Percentiles rank a stretch among this genome's conserved stretches.
phyloP scores from a whole-genome alignment of 2,797 vertebrate species.

The Vireo griseus region DNA sequence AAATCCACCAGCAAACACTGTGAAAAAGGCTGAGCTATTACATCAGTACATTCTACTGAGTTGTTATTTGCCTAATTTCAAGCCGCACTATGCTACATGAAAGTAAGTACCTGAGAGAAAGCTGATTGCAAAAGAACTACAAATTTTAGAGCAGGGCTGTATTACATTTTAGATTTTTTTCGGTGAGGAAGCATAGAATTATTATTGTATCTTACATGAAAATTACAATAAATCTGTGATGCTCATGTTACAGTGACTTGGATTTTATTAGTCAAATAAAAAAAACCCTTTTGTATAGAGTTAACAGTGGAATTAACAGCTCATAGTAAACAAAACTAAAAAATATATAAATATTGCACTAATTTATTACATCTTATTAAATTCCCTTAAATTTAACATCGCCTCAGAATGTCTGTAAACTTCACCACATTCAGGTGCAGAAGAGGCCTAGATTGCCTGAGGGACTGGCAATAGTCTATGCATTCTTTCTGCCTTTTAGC shows the following conservation, averaged over 20 bases:
- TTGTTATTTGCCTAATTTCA: background rate
- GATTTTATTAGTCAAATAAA: background rate
- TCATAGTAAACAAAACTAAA: background rate
- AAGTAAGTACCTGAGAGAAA: background rate
- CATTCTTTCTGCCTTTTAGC: constrained; percentile 17
- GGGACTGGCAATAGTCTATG: background rate
- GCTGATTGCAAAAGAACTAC: background rate
- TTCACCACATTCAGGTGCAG: background rate
- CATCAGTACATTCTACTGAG: background rate
- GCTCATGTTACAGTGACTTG: background rate
- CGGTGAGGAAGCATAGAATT: background rate
- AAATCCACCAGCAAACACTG: background rate
- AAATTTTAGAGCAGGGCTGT: background rate
- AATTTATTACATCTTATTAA: background rate
- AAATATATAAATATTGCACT: background rate
- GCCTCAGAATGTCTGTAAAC: background rate
- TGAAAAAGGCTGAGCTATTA: background rate
- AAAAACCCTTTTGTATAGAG: background rate
- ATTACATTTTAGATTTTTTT: background rate
- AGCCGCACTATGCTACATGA: background rate
- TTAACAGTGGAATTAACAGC: background rate
- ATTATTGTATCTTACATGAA: background rate
- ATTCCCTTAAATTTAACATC: background rate
- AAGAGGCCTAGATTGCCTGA: background rate
- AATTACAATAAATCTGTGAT: background rate